Percentiles rank a stretch among this genome's conserved stretches.
Evolutionary conservation across 2,888 invertebrate genomes (phyloP).

Genomic region (Mactromeris polynyma): DNA sequence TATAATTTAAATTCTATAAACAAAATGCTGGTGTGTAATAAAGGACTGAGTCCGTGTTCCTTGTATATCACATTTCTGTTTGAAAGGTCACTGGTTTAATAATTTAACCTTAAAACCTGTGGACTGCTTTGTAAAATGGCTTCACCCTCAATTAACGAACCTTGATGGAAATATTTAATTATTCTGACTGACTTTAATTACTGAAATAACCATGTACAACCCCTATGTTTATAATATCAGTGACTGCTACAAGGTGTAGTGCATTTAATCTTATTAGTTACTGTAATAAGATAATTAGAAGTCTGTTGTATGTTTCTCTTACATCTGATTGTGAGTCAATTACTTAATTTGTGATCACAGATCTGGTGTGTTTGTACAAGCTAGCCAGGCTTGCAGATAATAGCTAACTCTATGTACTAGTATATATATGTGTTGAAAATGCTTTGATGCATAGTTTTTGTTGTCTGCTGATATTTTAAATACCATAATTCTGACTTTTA

Average conservation of each 20-base stretch:
- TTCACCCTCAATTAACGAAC: not conserved
- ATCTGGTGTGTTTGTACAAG: slow-evolving; percentile 29
- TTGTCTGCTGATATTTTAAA: no score
- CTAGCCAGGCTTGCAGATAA: not conserved
- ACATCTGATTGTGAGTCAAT: slow-evolving; percentile 26
- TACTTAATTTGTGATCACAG: slow-evolving; percentile 38
- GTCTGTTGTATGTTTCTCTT: slow-evolving; percentile 23
- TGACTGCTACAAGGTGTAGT: not conserved
- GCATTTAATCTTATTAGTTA: not conserved
- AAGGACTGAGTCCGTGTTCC: no score
- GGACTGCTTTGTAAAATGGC: not conserved
- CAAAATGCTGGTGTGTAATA: no score
- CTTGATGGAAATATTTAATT: not conserved
- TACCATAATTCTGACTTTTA: no score
- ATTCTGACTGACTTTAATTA: not conserved
- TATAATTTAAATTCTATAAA: no score
- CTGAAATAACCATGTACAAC: not conserved
- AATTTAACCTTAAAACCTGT: not conserved
- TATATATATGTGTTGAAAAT: no score
- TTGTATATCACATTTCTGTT: no score
- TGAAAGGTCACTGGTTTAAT: no score
- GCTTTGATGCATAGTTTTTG: no score
- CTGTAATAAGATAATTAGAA: slow-evolving; percentile 35
- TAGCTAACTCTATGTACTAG: no score
- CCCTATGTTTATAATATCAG: not conserved